Conservation (phyloP, 2,888 invertebrate species). For the Perithous albicinctus region DNA sequence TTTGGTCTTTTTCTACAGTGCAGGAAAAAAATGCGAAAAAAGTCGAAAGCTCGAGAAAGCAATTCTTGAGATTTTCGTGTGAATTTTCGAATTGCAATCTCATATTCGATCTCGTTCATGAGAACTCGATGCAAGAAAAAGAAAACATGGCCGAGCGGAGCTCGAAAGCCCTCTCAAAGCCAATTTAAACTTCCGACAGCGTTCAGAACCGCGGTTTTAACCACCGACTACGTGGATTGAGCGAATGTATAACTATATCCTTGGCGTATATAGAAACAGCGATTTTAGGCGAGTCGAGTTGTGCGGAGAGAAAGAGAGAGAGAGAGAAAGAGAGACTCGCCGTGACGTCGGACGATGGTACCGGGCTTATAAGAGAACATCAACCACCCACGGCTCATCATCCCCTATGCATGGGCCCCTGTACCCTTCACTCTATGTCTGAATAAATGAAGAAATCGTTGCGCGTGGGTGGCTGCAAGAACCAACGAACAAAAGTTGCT, state of each 20-base stretch:
- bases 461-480: background rate
- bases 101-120: background rate
- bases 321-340: constrained; percentile 37
- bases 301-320: too few relatives aligned
- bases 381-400: constrained; percentile 38
- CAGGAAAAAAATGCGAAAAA: too few relatives aligned
- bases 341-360: constrained; percentile 56
- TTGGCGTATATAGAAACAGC: constrained; percentile 5
- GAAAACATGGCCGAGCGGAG: constrained; percentile 1
- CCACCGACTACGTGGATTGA: constrained; percentile 25
- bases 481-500: background rate
- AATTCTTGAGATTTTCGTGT: constrained; percentile 8
- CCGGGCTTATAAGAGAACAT: constrained; percentile 18
- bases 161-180: constrained; percentile 59
- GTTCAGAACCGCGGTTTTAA: constrained; percentile 42
- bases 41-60: constrained; percentile 31
- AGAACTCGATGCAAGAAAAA: constrained; percentile 24
- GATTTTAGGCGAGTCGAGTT: constrained; percentile 26
- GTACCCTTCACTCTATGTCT: constrained; percentile 1
- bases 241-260: constrained; percentile 9
- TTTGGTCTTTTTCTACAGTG: too few relatives aligned
- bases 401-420: constrained; percentile 45
- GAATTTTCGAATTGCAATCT: background rate
- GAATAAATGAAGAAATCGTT: constrained; percentile 38
- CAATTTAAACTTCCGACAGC: constrained; percentile 62